phyloP scores from a whole-genome alignment of 2,797 vertebrate genomes.

The Oceanodroma leucorhoa region DNA sequence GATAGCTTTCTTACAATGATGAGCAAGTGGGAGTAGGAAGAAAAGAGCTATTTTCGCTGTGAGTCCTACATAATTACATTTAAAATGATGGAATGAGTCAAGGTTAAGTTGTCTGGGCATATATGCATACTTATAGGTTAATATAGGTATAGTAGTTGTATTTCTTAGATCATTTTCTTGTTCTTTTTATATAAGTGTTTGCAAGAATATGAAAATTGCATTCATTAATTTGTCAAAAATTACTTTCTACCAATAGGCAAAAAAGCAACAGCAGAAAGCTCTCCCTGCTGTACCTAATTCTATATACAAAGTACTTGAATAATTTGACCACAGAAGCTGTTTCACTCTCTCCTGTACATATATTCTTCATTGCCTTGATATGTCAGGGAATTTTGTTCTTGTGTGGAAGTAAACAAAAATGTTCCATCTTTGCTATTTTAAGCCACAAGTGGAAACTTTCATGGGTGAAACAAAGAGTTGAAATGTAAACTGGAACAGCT shows the following conservation, averaged over 20 bases:
- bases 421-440: slow-evolving; percentile 52
- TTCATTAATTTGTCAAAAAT: background rate
- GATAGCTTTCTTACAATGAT: background rate
- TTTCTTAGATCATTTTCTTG: background rate
- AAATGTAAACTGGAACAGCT: slow-evolving; percentile 56
- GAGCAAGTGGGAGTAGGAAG: background rate
- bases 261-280: background rate
- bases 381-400: slow-evolving; percentile 52
- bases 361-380: slow-evolving; percentile 13
- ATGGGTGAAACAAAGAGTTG: slow-evolving; percentile 35
- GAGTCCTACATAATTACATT: background rate
- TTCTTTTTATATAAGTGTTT: background rate
- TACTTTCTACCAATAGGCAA: background rate
- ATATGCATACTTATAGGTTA: background rate
- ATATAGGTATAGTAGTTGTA: background rate
- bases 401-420: slow-evolving; percentile 60
- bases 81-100: background rate
- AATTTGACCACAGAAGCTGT: background rate
- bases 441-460: slow-evolving; percentile 57
- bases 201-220: background rate
- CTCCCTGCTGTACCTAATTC: background rate
- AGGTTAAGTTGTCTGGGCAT: background rate
- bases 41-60: background rate
- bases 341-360: background rate
- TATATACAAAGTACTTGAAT: background rate